These are phyloP conservation scores for Cyrtorhinus lividipennis DNA, from an alignment of 1,140 invertebrate genomes.

Conservation along the genomic window DNA sequence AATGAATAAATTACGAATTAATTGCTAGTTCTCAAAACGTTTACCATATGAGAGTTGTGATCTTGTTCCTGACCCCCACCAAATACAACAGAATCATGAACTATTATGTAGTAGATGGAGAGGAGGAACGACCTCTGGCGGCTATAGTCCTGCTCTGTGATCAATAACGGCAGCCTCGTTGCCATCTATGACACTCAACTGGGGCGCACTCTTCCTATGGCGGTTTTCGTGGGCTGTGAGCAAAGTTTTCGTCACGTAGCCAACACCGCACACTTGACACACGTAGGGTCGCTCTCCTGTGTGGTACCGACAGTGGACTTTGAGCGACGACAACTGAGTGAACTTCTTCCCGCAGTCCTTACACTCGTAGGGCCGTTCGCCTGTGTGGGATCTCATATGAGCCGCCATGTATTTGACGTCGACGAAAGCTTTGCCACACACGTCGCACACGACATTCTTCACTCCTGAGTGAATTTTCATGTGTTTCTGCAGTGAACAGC, in stretches of 20 bases:
- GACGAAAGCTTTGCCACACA: constrained; percentile 14
- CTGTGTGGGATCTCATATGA: constrained; percentile 35
- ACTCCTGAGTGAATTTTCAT: constrained; percentile 11
- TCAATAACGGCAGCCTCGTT: no score
- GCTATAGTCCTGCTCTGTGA: no score
- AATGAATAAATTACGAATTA: no score
- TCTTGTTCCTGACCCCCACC: no score
- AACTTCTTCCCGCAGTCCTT: constrained; percentile 43
- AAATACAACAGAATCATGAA: no score
- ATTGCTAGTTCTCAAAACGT: no score
- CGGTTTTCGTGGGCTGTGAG: constrained; percentile 7
- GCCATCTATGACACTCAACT: no score
- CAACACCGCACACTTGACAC: constrained; percentile 50
- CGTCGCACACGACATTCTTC: constrained; percentile 11
- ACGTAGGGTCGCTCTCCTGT: constrained; percentile 49
- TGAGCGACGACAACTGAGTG: constrained; percentile 51
- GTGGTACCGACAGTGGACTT: constrained; percentile 53
- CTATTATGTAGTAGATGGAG: no score
- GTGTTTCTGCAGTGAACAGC: constrained; percentile 47
- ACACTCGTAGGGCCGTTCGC: constrained; percentile 35
- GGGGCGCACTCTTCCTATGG: not conserved
- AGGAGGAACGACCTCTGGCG: no score
- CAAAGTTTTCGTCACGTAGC: constrained; percentile 33
- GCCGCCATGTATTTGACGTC: constrained; percentile 16
- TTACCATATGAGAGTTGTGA: no score